Percentiles rank a stretch among this genome's conserved stretches.
phyloP scores from a whole-genome alignment of 1,140 invertebrate genomes.

The Caligus rogercresseyi region DNA sequence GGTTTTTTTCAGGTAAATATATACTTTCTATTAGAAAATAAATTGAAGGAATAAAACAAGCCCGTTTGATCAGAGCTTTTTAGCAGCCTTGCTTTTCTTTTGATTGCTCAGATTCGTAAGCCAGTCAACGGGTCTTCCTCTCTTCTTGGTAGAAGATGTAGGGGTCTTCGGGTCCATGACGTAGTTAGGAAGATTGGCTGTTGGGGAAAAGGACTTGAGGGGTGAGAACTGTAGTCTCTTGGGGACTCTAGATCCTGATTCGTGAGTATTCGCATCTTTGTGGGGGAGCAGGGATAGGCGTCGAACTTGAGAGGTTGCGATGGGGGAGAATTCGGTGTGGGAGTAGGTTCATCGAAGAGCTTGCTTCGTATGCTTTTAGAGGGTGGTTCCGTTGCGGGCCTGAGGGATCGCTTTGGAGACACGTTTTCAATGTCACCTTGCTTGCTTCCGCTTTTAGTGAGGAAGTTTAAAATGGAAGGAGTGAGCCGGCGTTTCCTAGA shows the following conservation, averaged over 20 bases:
- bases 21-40: too few relatives aligned
- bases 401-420: neutral
- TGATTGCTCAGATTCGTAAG: constrained; percentile 1
- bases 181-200: constrained; percentile 10
- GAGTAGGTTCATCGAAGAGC: neutral
- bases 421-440: neutral
- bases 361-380: neutral
- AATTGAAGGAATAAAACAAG: too few relatives aligned
- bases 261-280: neutral
- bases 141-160: neutral
- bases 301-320: neutral
- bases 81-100: neutral
- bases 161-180: neutral
- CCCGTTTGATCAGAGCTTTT: neutral
- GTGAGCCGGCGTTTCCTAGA: neutral
- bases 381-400: neutral
- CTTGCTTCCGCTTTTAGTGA: neutral
- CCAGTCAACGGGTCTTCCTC: neutral
- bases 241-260: neutral
- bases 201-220: neutral
- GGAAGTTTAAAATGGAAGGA: neutral
- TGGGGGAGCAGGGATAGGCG: constrained; percentile 4
- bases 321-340: neutral
- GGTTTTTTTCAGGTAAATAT: too few relatives aligned
- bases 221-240: neutral